These are phyloP conservation scores for Trachelus troglodyta DNA, from an alignment of 2,888 invertebrate genomes.

Conservation along the genomic window DNA sequence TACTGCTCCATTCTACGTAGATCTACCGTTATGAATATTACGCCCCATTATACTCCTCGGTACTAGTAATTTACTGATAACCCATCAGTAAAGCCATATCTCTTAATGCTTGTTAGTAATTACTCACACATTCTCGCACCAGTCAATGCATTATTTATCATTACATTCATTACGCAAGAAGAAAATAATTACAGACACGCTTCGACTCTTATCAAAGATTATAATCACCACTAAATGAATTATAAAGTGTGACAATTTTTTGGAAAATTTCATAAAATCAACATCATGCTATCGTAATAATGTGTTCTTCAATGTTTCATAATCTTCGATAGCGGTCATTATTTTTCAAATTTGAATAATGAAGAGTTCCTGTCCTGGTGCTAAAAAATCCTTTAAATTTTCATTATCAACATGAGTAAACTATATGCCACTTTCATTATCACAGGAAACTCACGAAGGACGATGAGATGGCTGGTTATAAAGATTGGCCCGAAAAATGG, in stretches of 20 bases:
- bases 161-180: conserved; percentile 52
- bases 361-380: neutral
- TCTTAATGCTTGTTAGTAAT: conserved; percentile 39
- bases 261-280: neutral
- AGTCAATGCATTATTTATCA: conserved; percentile 42
- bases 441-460: neutral
- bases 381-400: neutral
- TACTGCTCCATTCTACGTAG: conserved; percentile 28
- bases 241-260: neutral
- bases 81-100: conserved; percentile 20
- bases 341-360: neutral
- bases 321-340: neutral
- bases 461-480: neutral
- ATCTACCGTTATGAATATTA: neutral
- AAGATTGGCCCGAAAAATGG: neutral
- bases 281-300: neutral
- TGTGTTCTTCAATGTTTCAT: no score
- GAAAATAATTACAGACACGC: conserved; percentile 13
- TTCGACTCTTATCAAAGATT: neutral
- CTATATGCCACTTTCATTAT: neutral
- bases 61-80: conserved; percentile 36
- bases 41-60: conserved; percentile 8
- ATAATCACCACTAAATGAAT: neutral
- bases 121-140: conserved; percentile 34
- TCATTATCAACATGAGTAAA: neutral